A percentile compares a stretch with the other conserved stretches of the same genome.
Conservation (phyloP, 2,113 vertebrate genomes). For the Blennius ocellaris region DNA sequence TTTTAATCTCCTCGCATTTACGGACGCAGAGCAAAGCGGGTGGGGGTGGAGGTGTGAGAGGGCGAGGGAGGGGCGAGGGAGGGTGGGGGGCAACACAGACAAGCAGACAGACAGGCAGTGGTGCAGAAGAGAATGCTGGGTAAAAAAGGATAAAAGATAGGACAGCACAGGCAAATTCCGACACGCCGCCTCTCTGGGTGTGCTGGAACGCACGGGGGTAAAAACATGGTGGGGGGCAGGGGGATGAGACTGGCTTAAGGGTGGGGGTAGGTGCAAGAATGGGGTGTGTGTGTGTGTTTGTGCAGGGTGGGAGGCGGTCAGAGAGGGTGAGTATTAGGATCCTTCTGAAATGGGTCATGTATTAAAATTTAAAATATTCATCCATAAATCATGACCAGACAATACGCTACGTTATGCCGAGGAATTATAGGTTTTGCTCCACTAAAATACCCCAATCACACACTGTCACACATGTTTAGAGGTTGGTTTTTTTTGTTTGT, state of each 20-base stretch:
- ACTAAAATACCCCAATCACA: conserved; percentile 14
- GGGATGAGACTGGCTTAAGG: conserved; percentile 25
- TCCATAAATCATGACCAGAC: conserved; percentile 64
- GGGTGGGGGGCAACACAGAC: background rate
- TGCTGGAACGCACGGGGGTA: conserved; percentile 54
- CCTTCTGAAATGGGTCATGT: conserved; percentile 63
- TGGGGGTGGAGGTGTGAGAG: background rate
- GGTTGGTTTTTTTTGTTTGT: background rate
- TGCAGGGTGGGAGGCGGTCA: conserved; percentile 45
- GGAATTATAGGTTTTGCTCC: conserved; percentile 29
- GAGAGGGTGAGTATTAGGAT: conserved; percentile 25
- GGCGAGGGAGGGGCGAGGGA: background rate
- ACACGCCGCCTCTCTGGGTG: background rate
- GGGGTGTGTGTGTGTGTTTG: conserved; percentile 1
- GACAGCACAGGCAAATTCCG: conserved; percentile 56
- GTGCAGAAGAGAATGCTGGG: conserved; percentile 45
- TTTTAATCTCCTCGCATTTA: conserved; percentile 4
- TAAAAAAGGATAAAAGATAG: conserved; percentile 58
- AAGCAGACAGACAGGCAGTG: conserved; percentile 36
- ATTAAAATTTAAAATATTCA: conserved; percentile 70
- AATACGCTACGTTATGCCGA: conserved; percentile 34
- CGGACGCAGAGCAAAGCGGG: background rate
- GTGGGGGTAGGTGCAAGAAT: conserved; percentile 32
- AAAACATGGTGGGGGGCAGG: conserved; percentile 43
- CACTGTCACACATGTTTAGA: background rate